Evolutionary conservation across 2,888 invertebrate species (phyloP), one percentile per base, ranked within the genome.

Genomic region (Cheilosia pagana): DNA sequence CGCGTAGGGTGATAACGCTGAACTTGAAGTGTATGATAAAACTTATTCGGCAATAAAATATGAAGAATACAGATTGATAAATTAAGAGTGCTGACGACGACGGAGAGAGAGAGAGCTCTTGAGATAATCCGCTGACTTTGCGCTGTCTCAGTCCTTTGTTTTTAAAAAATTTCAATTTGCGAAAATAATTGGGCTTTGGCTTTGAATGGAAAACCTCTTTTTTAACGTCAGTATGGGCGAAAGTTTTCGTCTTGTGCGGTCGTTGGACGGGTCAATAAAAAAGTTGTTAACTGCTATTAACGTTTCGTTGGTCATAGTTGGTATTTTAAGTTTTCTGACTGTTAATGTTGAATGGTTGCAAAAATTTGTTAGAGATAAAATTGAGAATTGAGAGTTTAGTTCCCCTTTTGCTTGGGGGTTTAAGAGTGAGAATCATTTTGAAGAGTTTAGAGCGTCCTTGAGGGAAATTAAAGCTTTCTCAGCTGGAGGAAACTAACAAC

Each of bases 61-160:
- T 68, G 43, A 79, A 67, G 28, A 62, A 55, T 68, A 68, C 52
- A 62, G 72, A 74, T 81, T 57, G 75, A 57, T 23, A 39, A 74
- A 75, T 67, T 81, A 81, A 75, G 74, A 74, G 23, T 25, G 52
- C 74, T 68, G 60, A 75, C 62, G 8, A n/a, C n/a, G 28, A 28
- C 8, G 8, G 28, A 23, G 3, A 23, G 23, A 60, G 45, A 16
- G 28, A 19, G 10, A 25, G 41, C 39, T 23, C 25, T 48, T 59
- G 45, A 23, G 25, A 25, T 68, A 68, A 70, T 39, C 43, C 48
- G 48, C 48, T 48, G 67, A 55, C 43, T 45, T 10, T 28, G 28
- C 43, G 28, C 43, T 14, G 21, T 31, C 1, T n/a, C 6, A n/a
- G 3, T 45, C 53, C 62, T 53, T 67, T 60, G 53, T 65, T 72